Base-by-base conservation (phyloP, 2,113 vertebrate species). In the Hippolais icterina region DNA sequence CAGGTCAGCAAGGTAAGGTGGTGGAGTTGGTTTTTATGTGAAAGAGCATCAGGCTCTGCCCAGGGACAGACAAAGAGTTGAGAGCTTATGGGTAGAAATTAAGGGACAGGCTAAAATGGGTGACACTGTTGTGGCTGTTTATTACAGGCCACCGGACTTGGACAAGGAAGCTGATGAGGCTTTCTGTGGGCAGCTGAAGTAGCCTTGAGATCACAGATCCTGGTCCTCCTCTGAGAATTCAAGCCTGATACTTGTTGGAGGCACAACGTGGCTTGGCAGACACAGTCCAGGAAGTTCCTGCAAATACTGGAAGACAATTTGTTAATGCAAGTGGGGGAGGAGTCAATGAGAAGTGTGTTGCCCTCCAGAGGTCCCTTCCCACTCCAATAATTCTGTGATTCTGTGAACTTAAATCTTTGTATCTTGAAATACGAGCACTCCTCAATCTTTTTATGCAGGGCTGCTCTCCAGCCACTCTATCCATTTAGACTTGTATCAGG, bases 191-290 rank as follows among this genome's bases (percentile, higher is more conserved):
- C 28, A 81, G 3, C 35, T n/a, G 18, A 69, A 49, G 28, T 11
- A 49, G 52, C 11, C 53, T 41, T 41, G 29, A n/a, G 18, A n/a
- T n/a, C 29, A 69, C 6, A 23, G 31, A 24, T 11, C 19, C 31
- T 42, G 35, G 29, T 52, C 41, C 20, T 53, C 47, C 7, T 24
- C 25, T 11, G 33, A 29, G 39, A 35, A 52, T 44, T 69, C 33
- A 71, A 27, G 14, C 28, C 28, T 31, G 56, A 6, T 50, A 44
- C 4, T 35, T 24, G 20, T 6, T 50, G 15, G 65, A 35, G 46
- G 16, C 11, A 61, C 6, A 25, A 24, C 0, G 0, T 24, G 10
- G 10, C 39, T 60, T 0, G 0, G 65, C 8, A 35, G 21, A 50
- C 35, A 50, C 2, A 83, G 56, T 8, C 46, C 37, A 44, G 31